These are phyloP conservation scores for Struthidea cinerea DNA, from an alignment of 2,113 vertebrate genomes.

Conservation along the genomic window DNA sequence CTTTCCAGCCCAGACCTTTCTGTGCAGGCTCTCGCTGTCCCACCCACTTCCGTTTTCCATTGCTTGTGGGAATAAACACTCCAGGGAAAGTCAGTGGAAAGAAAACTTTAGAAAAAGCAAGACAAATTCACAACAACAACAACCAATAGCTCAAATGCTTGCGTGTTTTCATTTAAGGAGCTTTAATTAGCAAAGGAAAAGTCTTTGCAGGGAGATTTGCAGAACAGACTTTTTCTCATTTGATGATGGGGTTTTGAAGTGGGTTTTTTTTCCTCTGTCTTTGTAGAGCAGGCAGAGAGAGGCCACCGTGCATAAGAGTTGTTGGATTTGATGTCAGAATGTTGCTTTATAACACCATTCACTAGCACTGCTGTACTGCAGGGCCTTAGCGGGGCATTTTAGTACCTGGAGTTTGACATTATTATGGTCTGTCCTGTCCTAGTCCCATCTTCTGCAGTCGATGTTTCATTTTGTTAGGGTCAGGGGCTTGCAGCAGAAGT, in stretches of 20 bases:
- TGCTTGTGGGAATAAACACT: slow-evolving; percentile 44
- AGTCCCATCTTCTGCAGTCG: background rate
- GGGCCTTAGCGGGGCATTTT: background rate
- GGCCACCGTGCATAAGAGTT: background rate
- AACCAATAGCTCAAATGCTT: slow-evolving; percentile 21
- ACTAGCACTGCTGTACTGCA: background rate
- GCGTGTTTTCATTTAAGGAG: slow-evolving; percentile 25
- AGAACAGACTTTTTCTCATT: slow-evolving; percentile 10
- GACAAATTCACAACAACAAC: slow-evolving; percentile 29
- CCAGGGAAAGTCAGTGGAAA: slow-evolving; percentile 33
- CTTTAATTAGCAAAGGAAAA: slow-evolving; percentile 62
- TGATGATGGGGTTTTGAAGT: slow-evolving; percentile 29
- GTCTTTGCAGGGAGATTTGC: slow-evolving; percentile 43
- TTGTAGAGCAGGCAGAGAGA: background rate
- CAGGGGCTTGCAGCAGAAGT: background rate
- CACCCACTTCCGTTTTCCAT: slow-evolving; percentile 19
- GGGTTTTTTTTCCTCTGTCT: background rate
- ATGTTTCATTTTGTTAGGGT: background rate
- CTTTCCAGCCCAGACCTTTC: background rate
- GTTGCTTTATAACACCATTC: background rate
- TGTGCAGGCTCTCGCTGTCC: background rate
- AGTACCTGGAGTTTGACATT: background rate
- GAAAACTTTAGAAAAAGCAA: slow-evolving; percentile 47
- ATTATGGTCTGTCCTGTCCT: background rate
- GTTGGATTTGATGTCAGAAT: background rate